A percentile compares a stretch with the other conserved stretches of the same genome.
These are phyloP conservation scores for Lerista edwardsae DNA, from an alignment of 2,797 vertebrate species.

Conservation along the genomic window DNA sequence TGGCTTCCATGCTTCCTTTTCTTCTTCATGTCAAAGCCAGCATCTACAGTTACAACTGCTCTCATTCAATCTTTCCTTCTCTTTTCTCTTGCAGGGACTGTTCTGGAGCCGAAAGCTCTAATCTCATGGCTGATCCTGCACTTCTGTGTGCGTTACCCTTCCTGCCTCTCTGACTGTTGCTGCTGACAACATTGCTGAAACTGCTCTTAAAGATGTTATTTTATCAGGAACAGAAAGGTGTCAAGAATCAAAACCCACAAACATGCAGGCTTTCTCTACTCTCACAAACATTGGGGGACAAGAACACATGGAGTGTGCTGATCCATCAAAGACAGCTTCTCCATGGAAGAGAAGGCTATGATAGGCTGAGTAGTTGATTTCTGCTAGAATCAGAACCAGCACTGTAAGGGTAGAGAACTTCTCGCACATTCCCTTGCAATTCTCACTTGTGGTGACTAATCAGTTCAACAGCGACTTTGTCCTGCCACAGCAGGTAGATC, in stretches of 20 bases:
- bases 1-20: constrained; percentile 26
- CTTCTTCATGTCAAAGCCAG: constrained; percentile 78
- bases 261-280: constrained; percentile 26
- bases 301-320: constrained; percentile 18
- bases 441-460: no score
- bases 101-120: constrained; percentile 73
- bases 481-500: no score
- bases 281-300: constrained; percentile 30
- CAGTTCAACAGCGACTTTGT: no score
- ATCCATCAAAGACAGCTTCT: background rate
- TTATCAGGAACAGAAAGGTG: constrained; percentile 55
- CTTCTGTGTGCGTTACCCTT: constrained; percentile 69
- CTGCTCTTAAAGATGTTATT: constrained; percentile 52
- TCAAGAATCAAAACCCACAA: constrained; percentile 27
- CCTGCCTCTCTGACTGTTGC: constrained; percentile 56
- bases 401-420: no score
- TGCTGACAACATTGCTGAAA: background rate
- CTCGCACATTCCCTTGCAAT: no score
- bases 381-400: background rate
- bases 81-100: constrained; percentile 80
- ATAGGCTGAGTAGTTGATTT: constrained; percentile 1
- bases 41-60: constrained; percentile 86
- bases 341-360: constrained; percentile 5
- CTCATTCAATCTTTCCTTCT: constrained; percentile 86
- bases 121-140: constrained; percentile 72